Evolutionary conservation across 2,888 invertebrate genomes (phyloP).

Genomic region (Heliconius hortense): DNA sequence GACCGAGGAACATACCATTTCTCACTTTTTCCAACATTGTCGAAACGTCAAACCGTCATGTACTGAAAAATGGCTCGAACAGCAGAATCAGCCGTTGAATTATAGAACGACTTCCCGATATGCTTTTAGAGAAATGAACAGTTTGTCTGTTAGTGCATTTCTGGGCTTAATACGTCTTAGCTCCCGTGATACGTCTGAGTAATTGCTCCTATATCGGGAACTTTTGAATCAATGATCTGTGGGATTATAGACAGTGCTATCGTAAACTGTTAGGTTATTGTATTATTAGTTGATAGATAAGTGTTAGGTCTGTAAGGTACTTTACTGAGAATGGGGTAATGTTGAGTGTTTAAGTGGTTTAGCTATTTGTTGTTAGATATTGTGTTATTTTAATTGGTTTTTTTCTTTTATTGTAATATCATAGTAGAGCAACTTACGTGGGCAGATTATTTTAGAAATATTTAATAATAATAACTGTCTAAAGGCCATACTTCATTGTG

Average conservation of each 20-base stretch:
- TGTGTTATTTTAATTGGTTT: neutral
- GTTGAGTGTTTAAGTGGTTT: neutral
- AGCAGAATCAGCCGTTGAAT: slow-evolving; percentile 54
- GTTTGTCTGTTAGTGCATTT: slow-evolving; percentile 50
- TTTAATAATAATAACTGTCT: no score
- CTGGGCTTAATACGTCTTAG: slow-evolving; percentile 52
- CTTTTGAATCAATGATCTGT: slow-evolving; percentile 43
- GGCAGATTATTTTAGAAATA: no score
- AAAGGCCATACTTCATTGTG: no score
- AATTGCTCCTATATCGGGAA: slow-evolving; percentile 64
- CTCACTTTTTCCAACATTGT: slow-evolving; percentile 40
- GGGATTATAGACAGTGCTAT: slow-evolving; percentile 35
- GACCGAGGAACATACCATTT: slow-evolving; percentile 11
- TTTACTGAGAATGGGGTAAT: neutral
- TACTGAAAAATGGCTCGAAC: slow-evolving; percentile 55
- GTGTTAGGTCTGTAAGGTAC: neutral
- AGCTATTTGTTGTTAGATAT: neutral
- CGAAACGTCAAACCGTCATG: slow-evolving; percentile 49
- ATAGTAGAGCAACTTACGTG: neutral
- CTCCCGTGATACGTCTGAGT: slow-evolving; percentile 52
- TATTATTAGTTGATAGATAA: neutral
- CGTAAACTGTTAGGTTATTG: slow-evolving; percentile 21
- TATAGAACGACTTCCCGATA: slow-evolving; percentile 56
- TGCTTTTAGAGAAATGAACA: slow-evolving; percentile 73
- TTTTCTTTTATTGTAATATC: neutral